Evolutionary conservation across 2,797 vertebrate genomes (phyloP).

Genomic region (Chromis chromis): DNA sequence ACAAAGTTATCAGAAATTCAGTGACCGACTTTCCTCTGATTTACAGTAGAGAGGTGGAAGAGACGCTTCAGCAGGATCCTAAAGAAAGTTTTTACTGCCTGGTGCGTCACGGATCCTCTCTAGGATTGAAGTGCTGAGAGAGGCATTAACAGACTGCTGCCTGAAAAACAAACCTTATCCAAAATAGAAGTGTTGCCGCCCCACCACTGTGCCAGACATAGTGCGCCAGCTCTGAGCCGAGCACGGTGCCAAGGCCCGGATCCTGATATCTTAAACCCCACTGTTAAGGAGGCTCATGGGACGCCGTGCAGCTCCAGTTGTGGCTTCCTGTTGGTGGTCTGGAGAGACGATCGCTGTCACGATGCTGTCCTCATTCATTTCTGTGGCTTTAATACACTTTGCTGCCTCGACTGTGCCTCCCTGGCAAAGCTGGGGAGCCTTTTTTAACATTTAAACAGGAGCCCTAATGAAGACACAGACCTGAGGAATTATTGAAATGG

Average conservation of each 20-base stretch:
- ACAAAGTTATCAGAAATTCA: conserved; percentile 5
- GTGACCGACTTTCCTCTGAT: conserved; percentile 38
- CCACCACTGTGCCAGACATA: conserved; percentile 58
- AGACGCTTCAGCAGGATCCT: conserved; percentile 50
- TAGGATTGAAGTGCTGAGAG: conserved; percentile 61
- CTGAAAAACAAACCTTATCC: conserved; percentile 81
- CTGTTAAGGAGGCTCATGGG: conserved; percentile 54
- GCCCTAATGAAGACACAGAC: conserved; percentile 33
- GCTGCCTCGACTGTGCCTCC: conserved; percentile 19
- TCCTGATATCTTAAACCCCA: conserved; percentile 65
- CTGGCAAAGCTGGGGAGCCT: conserved; percentile 18
- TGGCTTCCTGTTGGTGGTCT: conserved; percentile 44
- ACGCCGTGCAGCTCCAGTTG: conserved; percentile 47
- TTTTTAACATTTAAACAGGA: conserved; percentile 52
- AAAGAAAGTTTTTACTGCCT: conserved; percentile 60
- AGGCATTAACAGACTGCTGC: conserved; percentile 71
- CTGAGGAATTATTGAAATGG: conserved; percentile 49
- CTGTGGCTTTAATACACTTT: conserved; percentile 27
- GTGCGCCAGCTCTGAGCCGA: conserved; percentile 55
- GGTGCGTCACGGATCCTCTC: conserved; percentile 50
- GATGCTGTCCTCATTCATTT: conserved; percentile 43
- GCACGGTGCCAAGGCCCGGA: conserved; percentile 63
- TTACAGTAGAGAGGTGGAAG: conserved; percentile 22
- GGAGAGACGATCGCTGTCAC: conserved; percentile 37
- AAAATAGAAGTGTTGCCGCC: conserved; percentile 81